phyloP scores from a whole-genome alignment of 1,140 invertebrate species.

The Dreissena rostriformis region DNA sequence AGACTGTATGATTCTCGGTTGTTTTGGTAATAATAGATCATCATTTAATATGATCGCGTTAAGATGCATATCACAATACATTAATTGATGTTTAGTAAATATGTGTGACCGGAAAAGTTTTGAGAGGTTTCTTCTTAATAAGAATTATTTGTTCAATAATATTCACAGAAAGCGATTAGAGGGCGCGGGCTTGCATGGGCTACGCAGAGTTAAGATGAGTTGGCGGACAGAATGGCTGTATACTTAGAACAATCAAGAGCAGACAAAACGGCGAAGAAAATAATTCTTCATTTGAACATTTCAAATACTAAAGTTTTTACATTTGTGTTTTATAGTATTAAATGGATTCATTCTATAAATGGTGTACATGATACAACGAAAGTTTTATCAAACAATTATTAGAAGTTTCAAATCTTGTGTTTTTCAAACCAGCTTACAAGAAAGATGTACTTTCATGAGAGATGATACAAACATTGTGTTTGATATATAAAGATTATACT shows the following conservation, averaged over 20 bases:
- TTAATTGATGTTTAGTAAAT: too few relatives aligned
- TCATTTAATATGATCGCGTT: too few relatives aligned
- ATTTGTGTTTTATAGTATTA: slow-evolving; percentile 8
- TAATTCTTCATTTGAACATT: too few relatives aligned
- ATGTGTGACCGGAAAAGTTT: neutral
- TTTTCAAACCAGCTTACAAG: slow-evolving; percentile 4
- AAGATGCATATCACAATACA: too few relatives aligned
- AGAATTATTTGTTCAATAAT: neutral
- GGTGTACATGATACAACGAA: slow-evolving; percentile 17
- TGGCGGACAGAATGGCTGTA: neutral
- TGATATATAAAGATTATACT: slow-evolving; percentile 4
- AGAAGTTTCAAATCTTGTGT: slow-evolving; percentile 24
- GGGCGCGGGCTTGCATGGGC: neutral
- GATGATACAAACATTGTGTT: slow-evolving; percentile 22
- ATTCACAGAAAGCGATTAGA: neutral
- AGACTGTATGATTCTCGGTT: slow-evolving; percentile 1
- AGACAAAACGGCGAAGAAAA: neutral
- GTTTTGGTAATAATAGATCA: neutral
- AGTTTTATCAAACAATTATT: slow-evolving; percentile 32
- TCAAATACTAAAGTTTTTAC: neutral
- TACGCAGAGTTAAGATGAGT: too few relatives aligned
- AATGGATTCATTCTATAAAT: slow-evolving; percentile 5
- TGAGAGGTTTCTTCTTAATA: neutral
- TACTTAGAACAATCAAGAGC: neutral
- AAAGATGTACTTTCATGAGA: neutral